These are phyloP conservation scores for Rhogogaster chlorosoma DNA, from an alignment of 2,888 invertebrate species.

Conservation along the genomic window DNA sequence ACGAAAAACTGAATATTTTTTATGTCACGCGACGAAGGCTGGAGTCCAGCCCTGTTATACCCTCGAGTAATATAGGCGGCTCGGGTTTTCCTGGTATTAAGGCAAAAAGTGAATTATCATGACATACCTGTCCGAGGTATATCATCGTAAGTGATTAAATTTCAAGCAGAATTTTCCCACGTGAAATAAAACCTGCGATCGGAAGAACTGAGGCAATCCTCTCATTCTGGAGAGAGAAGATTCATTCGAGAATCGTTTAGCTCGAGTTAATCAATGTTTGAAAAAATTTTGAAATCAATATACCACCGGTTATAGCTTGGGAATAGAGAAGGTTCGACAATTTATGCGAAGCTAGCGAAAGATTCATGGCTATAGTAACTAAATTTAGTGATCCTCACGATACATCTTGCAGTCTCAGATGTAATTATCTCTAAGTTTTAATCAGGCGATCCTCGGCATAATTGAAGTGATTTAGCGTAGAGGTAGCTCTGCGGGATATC, in stretches of 20 bases:
- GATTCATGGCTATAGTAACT: slow-evolving; percentile 47
- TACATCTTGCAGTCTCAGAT: slow-evolving; percentile 54
- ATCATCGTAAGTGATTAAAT: not conserved
- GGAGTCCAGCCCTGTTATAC: not conserved
- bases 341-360: slow-evolving; percentile 36
- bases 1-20: slow-evolving; percentile 11
- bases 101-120: not conserved
- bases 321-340: not conserved
- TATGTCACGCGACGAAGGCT: slow-evolving; percentile 9
- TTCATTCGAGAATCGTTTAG: not conserved
- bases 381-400: slow-evolving; percentile 44
- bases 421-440: slow-evolving; percentile 68
- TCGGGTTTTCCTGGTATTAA: not conserved
- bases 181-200: not conserved
- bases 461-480: slow-evolving; percentile 69
- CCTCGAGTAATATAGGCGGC: not conserved
- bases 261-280: not conserved
- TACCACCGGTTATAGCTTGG: not conserved
- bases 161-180: not conserved
- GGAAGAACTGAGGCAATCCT: not conserved
- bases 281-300: slow-evolving; percentile 11
- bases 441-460: slow-evolving; percentile 63
- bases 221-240: not conserved
- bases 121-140: not conserved
- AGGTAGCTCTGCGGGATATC: slow-evolving; percentile 66